Base-by-base conservation (phyloP, 2,113 vertebrate genomes). In the Petrocephalus microphthalmus region DNA sequence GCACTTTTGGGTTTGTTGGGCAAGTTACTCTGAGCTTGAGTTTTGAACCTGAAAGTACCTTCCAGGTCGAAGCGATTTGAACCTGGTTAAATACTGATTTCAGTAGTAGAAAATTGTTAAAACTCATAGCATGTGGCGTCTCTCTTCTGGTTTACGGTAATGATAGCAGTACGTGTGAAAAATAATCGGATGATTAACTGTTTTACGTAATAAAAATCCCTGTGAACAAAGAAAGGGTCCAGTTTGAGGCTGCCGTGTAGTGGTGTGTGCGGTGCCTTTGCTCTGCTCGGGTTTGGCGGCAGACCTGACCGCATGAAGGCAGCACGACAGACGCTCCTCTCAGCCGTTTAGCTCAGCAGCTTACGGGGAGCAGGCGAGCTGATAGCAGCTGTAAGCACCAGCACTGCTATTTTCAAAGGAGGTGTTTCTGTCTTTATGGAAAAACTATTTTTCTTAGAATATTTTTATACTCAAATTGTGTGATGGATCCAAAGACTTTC, bases 401-500 rank as follows among this genome's bases (percentile, higher is more conserved):
- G 20, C 81, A 49, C 17, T 22, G 78, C 37, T 82, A 20, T 82
- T 82, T 20, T 22, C 37, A 49, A 83, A 83, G 45, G 81, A 83
- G 81, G 81, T 19, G 22, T 83, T 83, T 83, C 20, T 49, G 45
- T 83, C 42, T 49, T 81, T 83, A 83, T 83, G 81, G 42, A 83
- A 83, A 83, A 83, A 47, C 45, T 83, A 47, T 47, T 53, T 85
- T 84, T 84, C 45, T 51, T 85, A 25, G 84, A 54, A 85, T 54
- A 85, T 53, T 85, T 85, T 85, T 53, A 54, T 85, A 33, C 19
- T 33, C 22, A 33, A 25, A 84, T 84, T 84, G 19, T 84, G 81
- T 19, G 71, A 49, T 33, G 15, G 84, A 85, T 25, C 11, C n/a
- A 51, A 53, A 85, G n/a, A 85, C 22, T 85, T 85, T 89, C 91